Evolutionary conservation across 2,113 vertebrate species (phyloP).

Genomic region (Cariama cristata): DNA sequence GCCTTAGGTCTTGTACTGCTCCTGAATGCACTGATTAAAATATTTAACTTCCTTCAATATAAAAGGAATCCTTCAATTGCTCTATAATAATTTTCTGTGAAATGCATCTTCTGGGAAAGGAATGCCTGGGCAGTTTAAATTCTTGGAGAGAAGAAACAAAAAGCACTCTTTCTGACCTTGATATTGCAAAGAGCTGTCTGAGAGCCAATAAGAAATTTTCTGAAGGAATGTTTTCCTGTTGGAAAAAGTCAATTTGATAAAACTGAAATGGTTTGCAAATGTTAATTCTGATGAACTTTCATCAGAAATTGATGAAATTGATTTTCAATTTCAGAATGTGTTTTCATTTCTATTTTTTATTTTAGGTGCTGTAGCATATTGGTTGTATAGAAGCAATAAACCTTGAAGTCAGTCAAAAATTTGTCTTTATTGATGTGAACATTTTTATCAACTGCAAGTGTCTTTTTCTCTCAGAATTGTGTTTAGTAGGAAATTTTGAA

Average conservation of each 20-base stretch:
- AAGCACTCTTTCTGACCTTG: neutral
- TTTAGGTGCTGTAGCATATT: neutral
- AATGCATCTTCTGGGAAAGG: conserved; percentile 18
- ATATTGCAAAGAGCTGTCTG: neutral
- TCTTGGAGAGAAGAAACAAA: conserved; percentile 12
- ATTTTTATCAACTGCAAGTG: neutral
- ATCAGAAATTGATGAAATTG: neutral
- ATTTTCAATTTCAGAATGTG: neutral
- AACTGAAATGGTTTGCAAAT: neutral
- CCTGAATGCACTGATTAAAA: neutral
- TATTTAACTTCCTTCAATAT: neutral
- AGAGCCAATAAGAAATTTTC: neutral
- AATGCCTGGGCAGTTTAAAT: neutral
- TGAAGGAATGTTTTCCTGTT: neutral
- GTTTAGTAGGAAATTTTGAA: conserved; percentile 10
- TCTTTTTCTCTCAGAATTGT: neutral
- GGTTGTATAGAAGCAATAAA: neutral
- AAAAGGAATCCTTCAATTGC: neutral
- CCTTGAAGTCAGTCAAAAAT: neutral
- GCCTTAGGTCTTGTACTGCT: neutral
- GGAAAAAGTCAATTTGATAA: conserved; percentile 14
- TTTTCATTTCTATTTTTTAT: neutral
- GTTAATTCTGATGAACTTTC: neutral
- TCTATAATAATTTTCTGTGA: neutral
- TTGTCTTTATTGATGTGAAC: neutral